These are phyloP conservation scores for Spilarctia lutea DNA, from an alignment of 2,888 invertebrate species.

Conservation along the genomic window DNA sequence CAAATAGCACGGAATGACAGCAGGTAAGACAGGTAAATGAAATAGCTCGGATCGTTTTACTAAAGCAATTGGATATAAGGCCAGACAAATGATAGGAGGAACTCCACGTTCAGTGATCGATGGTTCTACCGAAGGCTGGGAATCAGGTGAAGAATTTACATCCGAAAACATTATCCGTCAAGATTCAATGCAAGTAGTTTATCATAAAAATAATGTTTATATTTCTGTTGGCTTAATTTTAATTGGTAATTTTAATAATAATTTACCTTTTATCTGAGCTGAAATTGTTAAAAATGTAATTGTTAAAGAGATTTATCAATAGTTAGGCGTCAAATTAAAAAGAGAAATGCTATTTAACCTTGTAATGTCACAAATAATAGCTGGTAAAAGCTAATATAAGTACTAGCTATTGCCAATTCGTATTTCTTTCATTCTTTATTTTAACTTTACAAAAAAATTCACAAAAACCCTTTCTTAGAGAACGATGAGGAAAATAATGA, in stretches of 20 bases:
- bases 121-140: constrained; percentile 26
- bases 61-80: constrained; percentile 62
- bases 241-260: neutral
- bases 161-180: neutral
- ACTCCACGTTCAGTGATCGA: constrained; percentile 69
- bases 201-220: neutral
- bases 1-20: neutral
- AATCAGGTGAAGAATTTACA: neutral
- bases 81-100: constrained; percentile 67
- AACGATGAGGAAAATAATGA: too few relatives aligned
- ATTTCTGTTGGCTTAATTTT: neutral
- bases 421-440: too few relatives aligned
- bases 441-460: too few relatives aligned
- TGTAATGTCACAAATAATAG: neutral
- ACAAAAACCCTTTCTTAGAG: too few relatives aligned
- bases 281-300: neutral
- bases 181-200: neutral
- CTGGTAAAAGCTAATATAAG: too few relatives aligned
- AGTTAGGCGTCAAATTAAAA: neutral
- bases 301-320: neutral
- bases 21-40: constrained; percentile 39
- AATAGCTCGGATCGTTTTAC: constrained; percentile 52
- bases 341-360: neutral
- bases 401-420: too few relatives aligned
- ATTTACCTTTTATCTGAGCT: neutral